Evolutionary conservation across 2,888 invertebrate genomes (phyloP), one percentile per base, ranked within the genome.

Genomic region (Bellardia pandia): DNA sequence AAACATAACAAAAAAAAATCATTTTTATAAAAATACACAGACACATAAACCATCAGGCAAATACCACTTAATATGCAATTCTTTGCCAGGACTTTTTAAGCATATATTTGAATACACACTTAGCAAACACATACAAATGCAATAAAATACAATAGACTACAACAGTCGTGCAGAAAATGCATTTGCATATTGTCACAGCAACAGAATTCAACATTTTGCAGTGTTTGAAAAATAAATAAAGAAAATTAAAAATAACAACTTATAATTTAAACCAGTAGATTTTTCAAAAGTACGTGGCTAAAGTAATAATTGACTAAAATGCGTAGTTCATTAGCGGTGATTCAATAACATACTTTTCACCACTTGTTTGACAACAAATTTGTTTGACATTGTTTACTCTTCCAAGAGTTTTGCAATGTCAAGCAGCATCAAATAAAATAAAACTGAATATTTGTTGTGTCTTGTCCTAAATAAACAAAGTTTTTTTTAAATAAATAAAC

Each of bases 21-120:
- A 48, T 30, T 30, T 53, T 71, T 51, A 45, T 42, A 60, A 33
- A 56, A 9, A 9, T 30, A 56, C 53, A 68, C 64, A 56, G 56
- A 77, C 53, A 56, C 56, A 77, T 53, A 68, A 56, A 68, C 37
- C 14, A 79, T 69, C 37, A 48, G 7, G 33, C 69, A 69, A 69
- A 79, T 79, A 86, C 58, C 69, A 75, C 74, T 75, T 60, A 62
- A 75, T 75, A 60, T 62, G 60, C 60, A 62, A 75, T 58, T 68
- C 58, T 56, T 69, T 56, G 68, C 66, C 58, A 78, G 48, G 42
- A 77, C 48, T 30, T 14, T 72, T 5, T 37, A 37, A 0, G 58
- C n/a, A 62, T 45, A 45, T 58, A 79, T 37, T 30, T 40, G 13
- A 33, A 58, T 23, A 68, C 23, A 30, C n/a, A 16, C 11, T 16